phyloP scores from a whole-genome alignment of 2,797 vertebrate genomes.

The Lycodopsis pacificus region DNA sequence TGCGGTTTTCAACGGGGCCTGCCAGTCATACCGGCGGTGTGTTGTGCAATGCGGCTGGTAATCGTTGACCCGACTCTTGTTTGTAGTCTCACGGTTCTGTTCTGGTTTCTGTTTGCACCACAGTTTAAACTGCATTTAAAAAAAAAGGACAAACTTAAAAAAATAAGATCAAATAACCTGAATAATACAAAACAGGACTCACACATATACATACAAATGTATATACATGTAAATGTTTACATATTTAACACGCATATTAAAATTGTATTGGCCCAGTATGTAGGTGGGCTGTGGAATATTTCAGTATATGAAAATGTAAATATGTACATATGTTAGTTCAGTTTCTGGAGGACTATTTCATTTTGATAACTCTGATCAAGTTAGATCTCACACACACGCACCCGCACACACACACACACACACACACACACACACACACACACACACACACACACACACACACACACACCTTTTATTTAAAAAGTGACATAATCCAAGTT shows the following conservation, averaged over 20 bases:
- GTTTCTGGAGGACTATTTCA: not conserved
- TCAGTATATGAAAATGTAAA: not conserved
- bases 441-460: no score
- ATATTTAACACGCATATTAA: no score
- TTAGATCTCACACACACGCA: not conserved
- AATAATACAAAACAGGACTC: not conserved
- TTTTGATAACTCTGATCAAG: not conserved
- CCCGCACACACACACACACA: no score
- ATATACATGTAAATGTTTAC: no score
- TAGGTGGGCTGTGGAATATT: no score
- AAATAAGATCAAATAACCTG: not conserved
- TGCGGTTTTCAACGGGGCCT: not conserved
- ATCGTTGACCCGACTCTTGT: slow-evolving; percentile 6
- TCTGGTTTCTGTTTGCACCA: not conserved
- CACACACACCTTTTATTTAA: no score
- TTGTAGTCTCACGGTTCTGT: slow-evolving; percentile 29
- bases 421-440: no score
- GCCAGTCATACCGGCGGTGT: slow-evolving; percentile 1
- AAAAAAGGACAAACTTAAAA: not conserved
- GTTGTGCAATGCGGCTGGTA: slow-evolving; percentile 18
- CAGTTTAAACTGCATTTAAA: no score
- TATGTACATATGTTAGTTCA: not conserved
- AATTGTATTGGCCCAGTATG: no score
- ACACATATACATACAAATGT: not conserved
- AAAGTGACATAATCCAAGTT: no score